These are phyloP conservation scores for Calephelis perditalis DNA, from an alignment of 2,888 invertebrate genomes.

Conservation along the genomic window DNA sequence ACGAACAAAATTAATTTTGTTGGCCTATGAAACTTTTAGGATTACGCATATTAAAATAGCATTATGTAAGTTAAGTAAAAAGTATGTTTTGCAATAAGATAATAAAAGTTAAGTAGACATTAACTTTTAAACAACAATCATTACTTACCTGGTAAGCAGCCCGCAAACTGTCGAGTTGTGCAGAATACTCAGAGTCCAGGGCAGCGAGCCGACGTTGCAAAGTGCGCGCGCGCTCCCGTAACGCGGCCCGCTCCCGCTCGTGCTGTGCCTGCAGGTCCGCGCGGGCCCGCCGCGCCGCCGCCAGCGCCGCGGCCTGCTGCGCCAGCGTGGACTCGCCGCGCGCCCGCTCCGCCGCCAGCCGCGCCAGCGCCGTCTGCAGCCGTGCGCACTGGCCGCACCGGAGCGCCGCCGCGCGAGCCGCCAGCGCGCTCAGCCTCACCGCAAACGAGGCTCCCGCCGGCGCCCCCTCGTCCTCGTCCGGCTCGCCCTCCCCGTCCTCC, in stretches of 20 bases:
- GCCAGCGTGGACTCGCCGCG: slow-evolving; percentile 62
- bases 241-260: slow-evolving; percentile 78
- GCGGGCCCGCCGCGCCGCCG: slow-evolving; percentile 65
- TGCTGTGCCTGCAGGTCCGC: slow-evolving; percentile 65
- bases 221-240: slow-evolving; percentile 83
- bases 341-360: slow-evolving; percentile 57
- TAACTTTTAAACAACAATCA: not conserved
- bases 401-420: slow-evolving; percentile 68
- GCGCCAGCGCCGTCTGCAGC: slow-evolving; percentile 73
- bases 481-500: slow-evolving; percentile 31
- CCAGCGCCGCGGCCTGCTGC: slow-evolving; percentile 63
- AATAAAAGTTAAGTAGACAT: not conserved
- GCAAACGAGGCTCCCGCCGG: slow-evolving; percentile 35
- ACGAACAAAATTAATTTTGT: no score
- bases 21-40: no score
- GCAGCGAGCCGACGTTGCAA: slow-evolving; percentile 85
- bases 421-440: slow-evolving; percentile 63
- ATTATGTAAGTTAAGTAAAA: no score
- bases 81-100: no score
- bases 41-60: not conserved
- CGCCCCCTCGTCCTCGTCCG: slow-evolving; percentile 18
- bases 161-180: slow-evolving; percentile 88
- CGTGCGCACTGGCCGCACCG: slow-evolving; percentile 73
- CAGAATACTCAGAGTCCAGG: slow-evolving; percentile 89
- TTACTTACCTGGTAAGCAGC: slow-evolving; percentile 81